Conservation (phyloP, 2,113 vertebrate genomes). For the Chaetura pelagica region DNA sequence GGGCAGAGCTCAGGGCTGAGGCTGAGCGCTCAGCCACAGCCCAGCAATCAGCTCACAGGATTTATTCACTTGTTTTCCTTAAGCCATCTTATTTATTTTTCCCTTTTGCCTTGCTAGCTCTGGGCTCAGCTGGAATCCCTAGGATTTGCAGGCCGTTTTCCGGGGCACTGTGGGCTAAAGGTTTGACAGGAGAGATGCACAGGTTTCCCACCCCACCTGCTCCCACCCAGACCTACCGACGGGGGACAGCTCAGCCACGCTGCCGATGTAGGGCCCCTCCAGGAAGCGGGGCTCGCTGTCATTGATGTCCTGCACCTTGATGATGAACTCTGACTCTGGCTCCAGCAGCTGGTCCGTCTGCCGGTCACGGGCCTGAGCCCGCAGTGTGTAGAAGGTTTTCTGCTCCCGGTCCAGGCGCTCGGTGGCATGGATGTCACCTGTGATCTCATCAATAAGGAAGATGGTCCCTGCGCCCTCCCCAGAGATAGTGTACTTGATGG, state of each 20-base stretch:
- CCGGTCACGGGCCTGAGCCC: slow-evolving; percentile 90
- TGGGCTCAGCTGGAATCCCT: not conserved
- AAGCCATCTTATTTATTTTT: slow-evolving; percentile 65
- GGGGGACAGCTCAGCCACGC: slow-evolving; percentile 93
- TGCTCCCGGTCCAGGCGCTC: slow-evolving; percentile 94
- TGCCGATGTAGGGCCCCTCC: slow-evolving; percentile 96
- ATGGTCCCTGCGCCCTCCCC: slow-evolving; percentile 94
- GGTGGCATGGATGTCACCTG: slow-evolving; percentile 96
- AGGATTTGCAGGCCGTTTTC: not conserved
- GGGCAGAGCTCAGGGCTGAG: slow-evolving; percentile 33
- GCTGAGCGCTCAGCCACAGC: slow-evolving; percentile 9
- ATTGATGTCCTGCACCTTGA: slow-evolving; percentile 99
- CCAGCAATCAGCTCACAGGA: slow-evolving; percentile 62
- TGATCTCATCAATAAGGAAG: slow-evolving; percentile 96
- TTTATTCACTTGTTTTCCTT: slow-evolving; percentile 68
- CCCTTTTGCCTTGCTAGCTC: slow-evolving; percentile 15
- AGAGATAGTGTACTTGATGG: slow-evolving; percentile 98
- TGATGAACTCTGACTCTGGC: slow-evolving; percentile 96
- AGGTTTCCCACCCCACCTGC: not conserved
- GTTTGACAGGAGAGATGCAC: fast-evolving
- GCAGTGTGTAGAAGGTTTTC: slow-evolving; percentile 94
- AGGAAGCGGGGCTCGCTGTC: slow-evolving; percentile 97
- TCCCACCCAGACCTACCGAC: slow-evolving; percentile 81
- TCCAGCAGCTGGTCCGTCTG: slow-evolving; percentile 89
- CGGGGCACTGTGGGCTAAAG: not conserved